Evolutionary conservation across 2,113 vertebrate species (phyloP).

Genomic region (Nasalis larvatus): DNA sequence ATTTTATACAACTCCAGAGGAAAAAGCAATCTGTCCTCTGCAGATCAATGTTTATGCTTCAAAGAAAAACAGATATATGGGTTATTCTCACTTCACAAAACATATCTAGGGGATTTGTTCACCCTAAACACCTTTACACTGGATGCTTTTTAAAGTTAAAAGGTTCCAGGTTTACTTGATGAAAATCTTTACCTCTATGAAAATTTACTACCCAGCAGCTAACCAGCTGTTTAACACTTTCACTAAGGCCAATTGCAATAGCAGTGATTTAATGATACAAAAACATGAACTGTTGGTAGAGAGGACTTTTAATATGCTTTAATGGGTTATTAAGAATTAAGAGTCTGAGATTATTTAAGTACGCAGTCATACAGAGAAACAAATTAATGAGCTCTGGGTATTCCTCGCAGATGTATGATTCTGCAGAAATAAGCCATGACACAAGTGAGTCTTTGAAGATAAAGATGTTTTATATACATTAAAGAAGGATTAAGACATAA

Average conservation of each 20-base stretch:
- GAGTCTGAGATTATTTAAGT: conserved; percentile 1
- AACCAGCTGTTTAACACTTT: background rate
- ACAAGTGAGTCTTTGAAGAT: conserved; percentile 29
- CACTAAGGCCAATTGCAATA: background rate
- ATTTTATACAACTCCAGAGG: background rate
- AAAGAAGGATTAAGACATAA: background rate
- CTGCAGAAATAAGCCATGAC: conserved; percentile 16
- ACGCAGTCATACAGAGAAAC: conserved; percentile 24
- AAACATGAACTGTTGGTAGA: conserved; percentile 22
- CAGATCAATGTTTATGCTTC: conserved; percentile 25
- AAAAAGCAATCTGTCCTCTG: conserved; percentile 2
- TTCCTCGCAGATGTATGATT: background rate
- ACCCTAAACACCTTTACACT: background rate
- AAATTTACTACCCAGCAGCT: background rate
- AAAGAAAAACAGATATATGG: background rate
- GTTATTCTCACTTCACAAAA: conserved; percentile 28
- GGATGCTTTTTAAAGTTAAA: background rate
- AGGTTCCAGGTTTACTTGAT: background rate
- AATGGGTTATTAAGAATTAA: conserved; percentile 25
- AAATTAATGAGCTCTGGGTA: background rate
- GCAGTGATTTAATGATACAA: background rate
- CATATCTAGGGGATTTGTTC: background rate
- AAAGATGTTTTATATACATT: background rate
- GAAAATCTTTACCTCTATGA: background rate
- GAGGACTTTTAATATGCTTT: background rate